These are phyloP conservation scores for Microtus oregoni DNA, from an alignment of 2,113 vertebrate species.

Conservation along the genomic window DNA sequence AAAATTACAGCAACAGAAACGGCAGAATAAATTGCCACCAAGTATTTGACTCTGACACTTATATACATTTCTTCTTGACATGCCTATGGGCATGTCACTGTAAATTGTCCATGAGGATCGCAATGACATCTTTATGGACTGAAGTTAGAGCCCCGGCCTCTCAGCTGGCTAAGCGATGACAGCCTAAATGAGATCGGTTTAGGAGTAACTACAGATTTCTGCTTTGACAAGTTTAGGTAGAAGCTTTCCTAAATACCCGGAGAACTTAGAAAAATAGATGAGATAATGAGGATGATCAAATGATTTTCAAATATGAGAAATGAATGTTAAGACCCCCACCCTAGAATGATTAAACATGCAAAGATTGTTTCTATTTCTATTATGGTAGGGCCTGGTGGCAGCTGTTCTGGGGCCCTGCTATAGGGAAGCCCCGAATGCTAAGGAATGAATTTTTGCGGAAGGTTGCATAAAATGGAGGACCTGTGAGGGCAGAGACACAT, in stretches of 20 bases:
- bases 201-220: slow-evolving; percentile 25
- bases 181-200: slow-evolving; percentile 42
- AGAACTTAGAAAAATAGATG: slow-evolving; percentile 7
- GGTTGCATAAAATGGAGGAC: not conserved
- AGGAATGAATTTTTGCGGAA: not conserved
- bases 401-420: not conserved
- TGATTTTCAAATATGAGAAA: not conserved
- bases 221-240: slow-evolving; percentile 47
- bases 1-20: slow-evolving; percentile 74
- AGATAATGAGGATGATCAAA: slow-evolving; percentile 5
- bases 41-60: slow-evolving; percentile 79
- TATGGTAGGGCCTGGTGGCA: not conserved
- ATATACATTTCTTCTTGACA: slow-evolving; percentile 73
- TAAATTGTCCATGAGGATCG: slow-evolving; percentile 72
- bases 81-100: slow-evolving; percentile 61
- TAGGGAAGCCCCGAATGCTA: not conserved
- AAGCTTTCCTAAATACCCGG: not conserved
- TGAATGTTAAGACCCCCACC: not conserved
- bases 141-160: slow-evolving; percentile 52
- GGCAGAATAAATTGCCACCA: slow-evolving; percentile 80
- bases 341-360: not conserved
- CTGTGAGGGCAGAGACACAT: not conserved
- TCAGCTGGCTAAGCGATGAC: slow-evolving; percentile 65
- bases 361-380: not conserved
- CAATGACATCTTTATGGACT: slow-evolving; percentile 70